Base-by-base conservation (phyloP, 2,113 vertebrate species). In the Hystrix cristata region DNA sequence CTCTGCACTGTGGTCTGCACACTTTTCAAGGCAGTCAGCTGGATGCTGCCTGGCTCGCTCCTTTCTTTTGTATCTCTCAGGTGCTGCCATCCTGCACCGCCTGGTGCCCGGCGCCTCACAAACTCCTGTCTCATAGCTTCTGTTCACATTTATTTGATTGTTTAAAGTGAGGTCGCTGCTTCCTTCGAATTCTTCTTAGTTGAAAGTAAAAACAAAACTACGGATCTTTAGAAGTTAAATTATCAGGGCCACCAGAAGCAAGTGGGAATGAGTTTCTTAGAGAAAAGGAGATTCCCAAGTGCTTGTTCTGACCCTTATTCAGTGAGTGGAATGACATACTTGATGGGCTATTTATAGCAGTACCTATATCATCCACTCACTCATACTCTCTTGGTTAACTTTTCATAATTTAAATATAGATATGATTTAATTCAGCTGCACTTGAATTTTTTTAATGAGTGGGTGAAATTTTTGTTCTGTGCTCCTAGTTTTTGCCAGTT, bases 381-480 rank as follows among this genome's bases (percentile, higher is more conserved):
- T 81, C 46, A 87, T 12, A n/a, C 14, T 38, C 4, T 86, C 43
- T 86, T 38, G 38, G 55, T 86, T 91, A 31, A 31, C n/a, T 90
- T 81, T 90, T 69, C 2, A 23, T 87, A 31, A 74, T 87, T 82
- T 64, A 67, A 90, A 57, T 57, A 59, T 5, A 57, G 21, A 9
- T 84, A 19, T 8, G 29, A 71, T 43, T 76, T 87, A 95, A 93
- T 94, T 94, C 38, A 87, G 31, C 14, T 69, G 2, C 83, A n/a
- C 34, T 79, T 87, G 23, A 55, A 34, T 65, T 62, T 92, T 31
- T 53, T 65, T 78, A 34, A 79, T 4, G 46, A 88, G 64, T 87
- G 12, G 59, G 34, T 91, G 3, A 84, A 85, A 64, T 38, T 90
- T 97, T 94, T 95, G 34, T 91, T 59, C 46, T 84, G 1, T 55